These are phyloP conservation scores for Penaeus monodon DNA, from an alignment of 2,888 invertebrate genomes.

Conservation along the genomic window DNA sequence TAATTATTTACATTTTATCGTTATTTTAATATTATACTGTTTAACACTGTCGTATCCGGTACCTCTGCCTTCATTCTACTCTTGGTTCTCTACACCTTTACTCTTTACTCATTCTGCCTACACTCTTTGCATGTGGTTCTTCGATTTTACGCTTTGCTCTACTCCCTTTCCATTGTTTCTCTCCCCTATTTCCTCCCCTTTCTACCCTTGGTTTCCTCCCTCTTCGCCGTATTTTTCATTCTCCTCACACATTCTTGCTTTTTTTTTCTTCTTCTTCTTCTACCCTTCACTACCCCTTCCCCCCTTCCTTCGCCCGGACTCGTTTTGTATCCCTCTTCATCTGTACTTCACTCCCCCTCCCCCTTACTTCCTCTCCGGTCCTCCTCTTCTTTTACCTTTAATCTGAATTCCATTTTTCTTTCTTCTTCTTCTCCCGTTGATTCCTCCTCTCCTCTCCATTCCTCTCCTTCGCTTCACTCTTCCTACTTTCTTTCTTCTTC, in stretches of 20 bases:
- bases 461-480: not conserved
- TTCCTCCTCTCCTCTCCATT: not conserved
- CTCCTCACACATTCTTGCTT: not conserved
- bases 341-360: not conserved
- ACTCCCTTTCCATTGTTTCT: not conserved
- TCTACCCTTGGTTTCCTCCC: not conserved
- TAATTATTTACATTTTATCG: no score
- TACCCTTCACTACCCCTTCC: not conserved
- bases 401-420: no score
- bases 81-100: no score
- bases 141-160: not conserved
- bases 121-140: no score
- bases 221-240: not conserved
- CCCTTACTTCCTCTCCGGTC: no score
- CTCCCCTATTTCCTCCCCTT: not conserved
- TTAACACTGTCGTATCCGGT: no score
- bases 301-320: not conserved
- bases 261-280: not conserved
- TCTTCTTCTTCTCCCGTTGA: no score
- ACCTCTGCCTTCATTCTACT: no score
- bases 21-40: no score
- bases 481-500: no score
- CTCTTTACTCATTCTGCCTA: no score
- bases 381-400: no score
- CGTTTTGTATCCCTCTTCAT: not conserved